phyloP scores from a whole-genome alignment of 2,888 invertebrate species.

The Drosophila vallismaia region DNA sequence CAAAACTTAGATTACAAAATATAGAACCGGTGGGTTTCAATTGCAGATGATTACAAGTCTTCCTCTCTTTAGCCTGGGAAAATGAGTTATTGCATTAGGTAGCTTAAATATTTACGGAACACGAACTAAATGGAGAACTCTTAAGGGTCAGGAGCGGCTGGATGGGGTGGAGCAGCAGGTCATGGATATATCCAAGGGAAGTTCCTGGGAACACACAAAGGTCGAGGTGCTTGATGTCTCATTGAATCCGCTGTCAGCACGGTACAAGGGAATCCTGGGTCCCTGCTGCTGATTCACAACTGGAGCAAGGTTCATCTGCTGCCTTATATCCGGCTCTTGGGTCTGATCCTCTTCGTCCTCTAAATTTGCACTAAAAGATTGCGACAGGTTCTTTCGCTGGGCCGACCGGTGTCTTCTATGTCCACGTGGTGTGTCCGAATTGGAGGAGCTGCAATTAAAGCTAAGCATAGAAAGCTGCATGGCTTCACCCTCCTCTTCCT shows the following conservation, averaged over 20 bases:
- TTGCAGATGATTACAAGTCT: constrained; percentile 31
- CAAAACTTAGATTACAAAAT: constrained; percentile 15
- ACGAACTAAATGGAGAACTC: not conserved
- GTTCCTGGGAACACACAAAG: constrained; percentile 60
- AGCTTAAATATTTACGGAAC: not conserved
- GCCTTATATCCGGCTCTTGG: constrained; percentile 1
- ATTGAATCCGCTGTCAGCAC: constrained; percentile 83
- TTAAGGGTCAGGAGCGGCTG: constrained; percentile 51
- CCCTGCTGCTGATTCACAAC: constrained; percentile 6
- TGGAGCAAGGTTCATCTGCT: not conserved
- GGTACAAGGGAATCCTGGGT: constrained; percentile 61
- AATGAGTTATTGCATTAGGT: constrained; percentile 29
- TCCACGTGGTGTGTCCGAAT: constrained; percentile 80
- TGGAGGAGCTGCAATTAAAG: constrained; percentile 75
- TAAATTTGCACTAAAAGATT: constrained; percentile 80
- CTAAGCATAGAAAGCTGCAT: constrained; percentile 79
- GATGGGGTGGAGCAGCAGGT: constrained; percentile 75
- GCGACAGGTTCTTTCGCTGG: constrained; percentile 83
- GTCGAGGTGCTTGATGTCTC: constrained; percentile 72
- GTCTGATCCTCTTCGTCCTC: constrained; percentile 56
- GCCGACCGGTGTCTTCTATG: constrained; percentile 80
- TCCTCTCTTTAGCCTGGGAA: constrained; percentile 29
- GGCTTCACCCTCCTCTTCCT: constrained; percentile 63
- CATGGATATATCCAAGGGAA: constrained; percentile 67
- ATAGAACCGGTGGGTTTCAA: constrained; percentile 31